Evolutionary conservation across 2,888 invertebrate genomes (phyloP).

Genomic region (Zaprionus lineosus): DNA sequence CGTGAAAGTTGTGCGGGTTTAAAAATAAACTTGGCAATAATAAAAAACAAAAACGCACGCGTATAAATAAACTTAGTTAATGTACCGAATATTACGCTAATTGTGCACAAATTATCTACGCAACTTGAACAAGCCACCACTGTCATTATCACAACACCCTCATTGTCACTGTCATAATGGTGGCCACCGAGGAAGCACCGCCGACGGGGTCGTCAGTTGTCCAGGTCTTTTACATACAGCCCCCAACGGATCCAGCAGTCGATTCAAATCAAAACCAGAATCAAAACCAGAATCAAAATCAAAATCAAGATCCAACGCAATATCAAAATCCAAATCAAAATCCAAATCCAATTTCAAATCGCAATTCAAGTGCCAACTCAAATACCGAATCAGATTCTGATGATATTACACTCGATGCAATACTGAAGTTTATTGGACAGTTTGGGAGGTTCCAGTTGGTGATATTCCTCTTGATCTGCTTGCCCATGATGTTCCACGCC

Average conservation of each 20-base stretch:
- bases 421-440: constrained; percentile 84
- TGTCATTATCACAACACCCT: too few species aligned
- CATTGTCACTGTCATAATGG: constrained; percentile 56
- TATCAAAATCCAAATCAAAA: not conserved
- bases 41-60: constrained; percentile 22
- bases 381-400: constrained; percentile 38
- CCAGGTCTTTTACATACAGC: too few species aligned
- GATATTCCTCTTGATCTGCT: constrained; percentile 85
- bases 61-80: constrained; percentile 65
- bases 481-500: constrained; percentile 87
- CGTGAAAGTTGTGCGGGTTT: constrained; percentile 47
- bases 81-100: constrained; percentile 28
- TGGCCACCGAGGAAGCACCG: constrained; percentile 24
- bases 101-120: constrained; percentile 26
- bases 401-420: constrained; percentile 75
- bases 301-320: not conserved
- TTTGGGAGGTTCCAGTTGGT: constrained; percentile 87
- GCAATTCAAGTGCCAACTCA: not conserved
- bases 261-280: not conserved
- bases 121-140: too few species aligned
- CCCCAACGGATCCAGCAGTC: constrained; percentile 3
- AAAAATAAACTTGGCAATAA: constrained; percentile 63
- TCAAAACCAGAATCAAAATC: not conserved
- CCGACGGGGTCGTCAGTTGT: constrained; percentile 18
- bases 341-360: not conserved